A percentile compares a stretch with the other conserved stretches of the same genome.
Evolutionary conservation across 2,888 invertebrate genomes (phyloP).

Genomic region (Andrena bicolor): DNA sequence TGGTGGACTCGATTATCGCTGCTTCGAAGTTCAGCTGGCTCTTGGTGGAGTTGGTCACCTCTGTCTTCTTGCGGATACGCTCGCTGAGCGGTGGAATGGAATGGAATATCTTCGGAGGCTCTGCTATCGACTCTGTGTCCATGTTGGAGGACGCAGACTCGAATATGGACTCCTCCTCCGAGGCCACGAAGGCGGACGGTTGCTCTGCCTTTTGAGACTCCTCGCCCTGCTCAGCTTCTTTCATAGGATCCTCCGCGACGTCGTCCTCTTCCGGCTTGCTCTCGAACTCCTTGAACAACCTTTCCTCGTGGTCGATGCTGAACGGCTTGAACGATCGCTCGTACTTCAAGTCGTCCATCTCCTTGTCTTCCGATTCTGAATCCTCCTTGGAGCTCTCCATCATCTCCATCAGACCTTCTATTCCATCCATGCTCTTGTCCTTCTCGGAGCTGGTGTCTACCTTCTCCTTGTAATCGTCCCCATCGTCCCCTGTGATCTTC

Average conservation of each 20-base stretch:
- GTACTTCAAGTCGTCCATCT: conserved; percentile 73
- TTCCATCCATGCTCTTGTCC: conserved; percentile 82
- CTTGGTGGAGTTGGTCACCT: conserved; percentile 69
- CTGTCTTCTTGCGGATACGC: conserved; percentile 81
- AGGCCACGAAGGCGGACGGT: conserved; percentile 52
- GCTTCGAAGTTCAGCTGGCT: conserved; percentile 81
- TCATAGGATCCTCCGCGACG: conserved; percentile 22
- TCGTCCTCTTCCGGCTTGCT: conserved; percentile 52
- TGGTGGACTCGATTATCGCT: conserved; percentile 82
- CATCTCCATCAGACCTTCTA: conserved; percentile 83
- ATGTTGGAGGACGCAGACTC: conserved; percentile 77
- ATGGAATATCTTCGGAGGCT: conserved; percentile 78
- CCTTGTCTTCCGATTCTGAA: conserved; percentile 79
- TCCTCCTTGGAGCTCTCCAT: conserved; percentile 84
- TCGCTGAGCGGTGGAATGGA: conserved; percentile 83
- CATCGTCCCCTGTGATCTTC: conserved; percentile 83
- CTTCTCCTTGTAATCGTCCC: conserved; percentile 82
- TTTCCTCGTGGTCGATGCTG: conserved; percentile 67
- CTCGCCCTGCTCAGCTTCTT: conserved; percentile 53
- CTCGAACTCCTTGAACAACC: conserved; percentile 75
- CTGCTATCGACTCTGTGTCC: conserved; percentile 73
- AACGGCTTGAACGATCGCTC: conserved; percentile 67
- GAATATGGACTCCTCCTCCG: conserved; percentile 78
- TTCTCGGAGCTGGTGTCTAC: conserved; percentile 78
- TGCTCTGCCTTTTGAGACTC: conserved; percentile 60